Evolutionary conservation across 2,888 invertebrate genomes (phyloP).

Genomic region (Noctua janthe): DNA sequence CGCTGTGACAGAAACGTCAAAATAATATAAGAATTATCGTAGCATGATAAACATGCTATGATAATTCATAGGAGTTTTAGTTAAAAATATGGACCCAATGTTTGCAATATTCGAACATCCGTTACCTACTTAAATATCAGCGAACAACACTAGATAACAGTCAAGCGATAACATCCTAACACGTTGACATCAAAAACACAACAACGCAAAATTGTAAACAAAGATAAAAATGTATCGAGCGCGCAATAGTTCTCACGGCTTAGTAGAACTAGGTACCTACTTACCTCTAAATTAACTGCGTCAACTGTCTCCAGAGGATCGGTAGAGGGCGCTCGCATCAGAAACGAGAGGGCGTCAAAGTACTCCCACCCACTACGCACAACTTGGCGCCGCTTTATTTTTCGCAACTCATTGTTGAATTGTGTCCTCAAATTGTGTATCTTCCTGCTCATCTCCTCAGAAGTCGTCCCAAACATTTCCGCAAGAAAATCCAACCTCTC

Average conservation of each 20-base stretch:
- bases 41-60: no score
- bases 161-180: constrained; percentile 35
- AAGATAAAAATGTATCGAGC: constrained; percentile 19
- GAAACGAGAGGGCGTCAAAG: constrained; percentile 84
- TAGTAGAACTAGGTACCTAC: constrained; percentile 26
- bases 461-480: constrained; percentile 80
- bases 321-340: constrained; percentile 75
- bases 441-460: constrained; percentile 84
- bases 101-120: background rate
- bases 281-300: constrained; percentile 84
- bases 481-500: constrained; percentile 81
- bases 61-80: background rate
- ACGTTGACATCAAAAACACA: constrained; percentile 33
- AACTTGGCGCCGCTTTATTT: constrained; percentile 81
- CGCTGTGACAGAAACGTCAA: constrained; percentile 6
- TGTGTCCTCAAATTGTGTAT: constrained; percentile 86
- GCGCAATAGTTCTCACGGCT: constrained; percentile 30
- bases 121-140: constrained; percentile 7
- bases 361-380: constrained; percentile 84
- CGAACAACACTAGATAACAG: constrained; percentile 26
- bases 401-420: constrained; percentile 85
- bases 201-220: constrained; percentile 31
- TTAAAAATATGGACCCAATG: background rate
- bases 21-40: no score
- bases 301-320: constrained; percentile 80